Percentiles rank a stretch among this genome's conserved stretches.
Evolutionary conservation across 1,140 invertebrate genomes (phyloP).

Genomic region (Campoletis sonorensis): DNA sequence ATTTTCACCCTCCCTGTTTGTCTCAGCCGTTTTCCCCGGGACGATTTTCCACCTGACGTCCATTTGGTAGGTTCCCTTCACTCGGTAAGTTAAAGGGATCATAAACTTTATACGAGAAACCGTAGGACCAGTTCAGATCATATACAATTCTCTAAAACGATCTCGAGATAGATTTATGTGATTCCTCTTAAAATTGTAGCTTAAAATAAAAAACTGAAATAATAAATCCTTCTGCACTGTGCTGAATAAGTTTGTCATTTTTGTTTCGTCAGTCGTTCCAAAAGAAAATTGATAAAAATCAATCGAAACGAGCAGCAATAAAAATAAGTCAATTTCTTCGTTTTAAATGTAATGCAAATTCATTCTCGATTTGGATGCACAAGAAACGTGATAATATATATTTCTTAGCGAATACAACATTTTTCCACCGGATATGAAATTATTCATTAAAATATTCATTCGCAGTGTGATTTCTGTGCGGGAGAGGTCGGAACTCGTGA

Average conservation of each 20-base stretch:
- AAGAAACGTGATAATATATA: background rate
- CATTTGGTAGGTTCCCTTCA: conserved; percentile 5
- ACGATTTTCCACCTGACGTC: background rate
- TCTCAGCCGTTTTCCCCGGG: background rate
- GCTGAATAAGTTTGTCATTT: too few relatives aligned
- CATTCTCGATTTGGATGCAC: background rate
- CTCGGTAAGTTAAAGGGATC: conserved; percentile 36
- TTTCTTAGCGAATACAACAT: background rate
- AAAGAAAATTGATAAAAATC: too few relatives aligned
- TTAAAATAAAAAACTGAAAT: too few relatives aligned
- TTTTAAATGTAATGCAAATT: too few relatives aligned
- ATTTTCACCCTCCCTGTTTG: conserved; percentile 8
- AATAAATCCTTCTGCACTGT: too few relatives aligned
- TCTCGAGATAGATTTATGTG: too few relatives aligned
- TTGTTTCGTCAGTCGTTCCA: too few relatives aligned
- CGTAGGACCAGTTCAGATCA: conserved; percentile 8
- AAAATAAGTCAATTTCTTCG: too few relatives aligned
- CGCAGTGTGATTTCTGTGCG: background rate
- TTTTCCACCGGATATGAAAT: background rate
- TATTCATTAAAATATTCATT: conserved; percentile 40
- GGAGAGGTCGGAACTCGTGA: background rate
- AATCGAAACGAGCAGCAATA: too few relatives aligned
- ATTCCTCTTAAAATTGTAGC: too few relatives aligned
- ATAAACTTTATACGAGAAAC: conserved; percentile 46
- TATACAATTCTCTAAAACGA: background rate